Evolutionary conservation across 2,888 invertebrate species (phyloP).

Genomic region (Hemicrepidius hirtus): DNA sequence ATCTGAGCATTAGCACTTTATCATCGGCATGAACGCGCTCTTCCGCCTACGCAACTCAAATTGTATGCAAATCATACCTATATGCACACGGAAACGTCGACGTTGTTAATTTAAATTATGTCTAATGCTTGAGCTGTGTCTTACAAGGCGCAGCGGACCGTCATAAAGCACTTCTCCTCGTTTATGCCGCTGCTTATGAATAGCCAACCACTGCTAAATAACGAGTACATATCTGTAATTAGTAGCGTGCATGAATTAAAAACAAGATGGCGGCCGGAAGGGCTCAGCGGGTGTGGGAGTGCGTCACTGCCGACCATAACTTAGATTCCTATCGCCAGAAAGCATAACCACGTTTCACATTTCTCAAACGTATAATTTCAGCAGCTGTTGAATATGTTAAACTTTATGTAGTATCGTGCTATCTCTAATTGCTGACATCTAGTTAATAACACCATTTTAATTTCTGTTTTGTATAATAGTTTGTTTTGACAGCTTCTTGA

Average conservation of each 20-base stretch:
- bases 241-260: slow-evolving; percentile 66
- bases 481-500: slow-evolving; percentile 66
- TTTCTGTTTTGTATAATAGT: slow-evolving; percentile 62
- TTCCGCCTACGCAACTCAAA: slow-evolving; percentile 59
- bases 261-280: slow-evolving; percentile 70
- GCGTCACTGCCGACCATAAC: slow-evolving; percentile 70
- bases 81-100: slow-evolving; percentile 56
- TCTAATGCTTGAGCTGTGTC: slow-evolving; percentile 64
- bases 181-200: slow-evolving; percentile 53
- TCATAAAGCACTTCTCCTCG: slow-evolving; percentile 55
- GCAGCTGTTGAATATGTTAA: slow-evolving; percentile 70
- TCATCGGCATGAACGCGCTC: slow-evolving; percentile 60
- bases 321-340: slow-evolving; percentile 70
- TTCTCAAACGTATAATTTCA: slow-evolving; percentile 69
- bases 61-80: slow-evolving; percentile 62
- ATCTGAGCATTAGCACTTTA: slow-evolving; percentile 61
- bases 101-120: slow-evolving; percentile 57
- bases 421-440: slow-evolving; percentile 67
- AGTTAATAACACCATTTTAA: slow-evolving; percentile 68
- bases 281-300: slow-evolving; percentile 70
- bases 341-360: slow-evolving; percentile 68
- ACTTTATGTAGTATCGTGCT: slow-evolving; percentile 63
- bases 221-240: slow-evolving; percentile 62
- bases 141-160: slow-evolving; percentile 60
- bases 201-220: slow-evolving; percentile 57